These are phyloP conservation scores for Papilio elwesi DNA, from an alignment of 2,888 invertebrate species.

Conservation along the genomic window DNA sequence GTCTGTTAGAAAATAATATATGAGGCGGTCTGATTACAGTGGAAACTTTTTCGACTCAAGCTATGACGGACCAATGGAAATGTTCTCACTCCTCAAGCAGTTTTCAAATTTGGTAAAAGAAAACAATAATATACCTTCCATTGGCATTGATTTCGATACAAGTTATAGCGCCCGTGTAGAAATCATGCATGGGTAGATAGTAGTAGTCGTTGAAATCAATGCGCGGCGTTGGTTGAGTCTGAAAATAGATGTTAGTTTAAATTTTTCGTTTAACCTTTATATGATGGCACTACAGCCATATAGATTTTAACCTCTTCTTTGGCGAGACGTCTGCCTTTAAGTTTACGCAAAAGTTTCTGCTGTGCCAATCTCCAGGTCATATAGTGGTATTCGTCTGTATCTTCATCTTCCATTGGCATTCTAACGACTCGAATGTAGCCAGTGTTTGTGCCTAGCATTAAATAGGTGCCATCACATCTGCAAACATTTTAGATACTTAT, in stretches of 20 bases:
- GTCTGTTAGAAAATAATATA: no score
- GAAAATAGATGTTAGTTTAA: slow-evolving; percentile 30
- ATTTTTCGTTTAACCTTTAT: neutral
- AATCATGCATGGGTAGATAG: slow-evolving; percentile 90
- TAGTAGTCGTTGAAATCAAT: slow-evolving; percentile 85
- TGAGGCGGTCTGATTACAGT: no score
- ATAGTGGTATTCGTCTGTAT: slow-evolving; percentile 60
- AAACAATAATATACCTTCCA: slow-evolving; percentile 69
- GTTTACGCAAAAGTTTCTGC: slow-evolving; percentile 66
- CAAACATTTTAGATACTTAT: slow-evolving; percentile 6
- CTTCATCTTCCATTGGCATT: slow-evolving; percentile 72
- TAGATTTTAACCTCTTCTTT: slow-evolving; percentile 69
- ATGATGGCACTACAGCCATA: no score
- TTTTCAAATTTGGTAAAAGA: neutral
- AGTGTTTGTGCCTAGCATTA: slow-evolving; percentile 70
- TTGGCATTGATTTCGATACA: slow-evolving; percentile 86
- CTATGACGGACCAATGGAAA: no score
- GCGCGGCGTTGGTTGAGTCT: slow-evolving; percentile 74
- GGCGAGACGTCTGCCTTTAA: slow-evolving; percentile 74
- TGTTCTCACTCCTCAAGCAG: neutral
- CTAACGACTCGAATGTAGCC: slow-evolving; percentile 73
- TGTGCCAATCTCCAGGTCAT: slow-evolving; percentile 61
- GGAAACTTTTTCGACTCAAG: no score
- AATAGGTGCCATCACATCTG: slow-evolving; percentile 69
- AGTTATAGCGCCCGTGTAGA: slow-evolving; percentile 87